phyloP scores from a whole-genome alignment of 2,888 invertebrate species.

The Lepeophtheirus nordmannii region DNA sequence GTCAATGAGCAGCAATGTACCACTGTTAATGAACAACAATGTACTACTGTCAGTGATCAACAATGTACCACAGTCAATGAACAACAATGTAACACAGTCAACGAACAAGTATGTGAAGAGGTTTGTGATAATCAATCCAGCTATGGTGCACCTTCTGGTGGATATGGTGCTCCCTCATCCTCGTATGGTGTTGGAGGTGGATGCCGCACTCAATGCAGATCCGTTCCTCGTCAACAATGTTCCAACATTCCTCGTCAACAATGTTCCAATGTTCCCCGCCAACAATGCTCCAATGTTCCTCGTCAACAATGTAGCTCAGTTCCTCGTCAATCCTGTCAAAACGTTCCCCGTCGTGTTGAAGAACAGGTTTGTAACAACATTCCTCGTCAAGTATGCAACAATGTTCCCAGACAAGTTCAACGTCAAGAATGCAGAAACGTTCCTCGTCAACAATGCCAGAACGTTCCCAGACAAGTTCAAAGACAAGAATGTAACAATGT shows the following conservation, averaged over 20 bases:
- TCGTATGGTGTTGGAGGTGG: neutral
- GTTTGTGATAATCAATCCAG: conserved; percentile 5
- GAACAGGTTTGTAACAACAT: conserved; percentile 12
- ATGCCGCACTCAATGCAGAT: too few species aligned
- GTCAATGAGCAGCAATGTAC: too few species aligned
- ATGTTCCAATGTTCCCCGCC: conserved; percentile 11
- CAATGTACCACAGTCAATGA: conserved; percentile 19
- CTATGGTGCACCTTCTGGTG: neutral
- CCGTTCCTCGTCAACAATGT: too few species aligned
- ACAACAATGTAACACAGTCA: conserved; percentile 19
- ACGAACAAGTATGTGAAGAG: conserved; percentile 5
- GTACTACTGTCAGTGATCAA: conserved; percentile 15
- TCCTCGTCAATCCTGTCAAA: conserved; percentile 11
- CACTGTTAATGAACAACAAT: conserved; percentile 14
- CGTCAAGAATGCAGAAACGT: conserved; percentile 17
- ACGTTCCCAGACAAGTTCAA: neutral
- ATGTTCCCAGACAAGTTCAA: conserved; percentile 17
- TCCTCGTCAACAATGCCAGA: conserved; percentile 7
- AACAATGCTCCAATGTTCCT: conserved; percentile 10
- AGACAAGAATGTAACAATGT: conserved; percentile 16
- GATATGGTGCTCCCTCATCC: neutral
- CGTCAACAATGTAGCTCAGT: neutral
- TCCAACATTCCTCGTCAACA: neutral
- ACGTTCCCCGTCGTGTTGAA: conserved; percentile 9
- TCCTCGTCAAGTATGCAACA: conserved; percentile 7